A percentile compares a stretch with the other conserved stretches of the same genome.
Conservation (phyloP, 2,888 invertebrate genomes). For the Amphipoea lucens region DNA sequence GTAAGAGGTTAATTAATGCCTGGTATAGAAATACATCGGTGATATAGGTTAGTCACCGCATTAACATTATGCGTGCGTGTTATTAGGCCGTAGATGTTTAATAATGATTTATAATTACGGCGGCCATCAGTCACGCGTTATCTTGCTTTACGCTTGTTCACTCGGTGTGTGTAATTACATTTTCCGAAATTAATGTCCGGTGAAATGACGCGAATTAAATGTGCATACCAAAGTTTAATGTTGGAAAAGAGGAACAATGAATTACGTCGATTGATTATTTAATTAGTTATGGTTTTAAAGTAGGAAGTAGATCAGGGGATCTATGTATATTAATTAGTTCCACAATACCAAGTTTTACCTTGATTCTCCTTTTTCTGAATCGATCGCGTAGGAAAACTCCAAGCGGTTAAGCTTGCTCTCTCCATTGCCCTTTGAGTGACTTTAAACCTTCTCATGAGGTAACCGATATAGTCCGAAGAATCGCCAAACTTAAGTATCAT, state of each 20-base stretch:
- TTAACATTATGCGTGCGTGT: constrained; percentile 46
- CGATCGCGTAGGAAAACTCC: too few species aligned
- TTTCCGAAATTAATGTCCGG: constrained; percentile 64
- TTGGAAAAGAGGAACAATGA: not conserved
- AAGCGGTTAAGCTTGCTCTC: too few species aligned
- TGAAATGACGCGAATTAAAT: constrained; percentile 51
- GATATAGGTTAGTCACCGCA: constrained; percentile 30
- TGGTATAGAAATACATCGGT: constrained; percentile 42
- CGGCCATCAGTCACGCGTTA: constrained; percentile 62
- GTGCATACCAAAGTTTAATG: constrained; percentile 36
- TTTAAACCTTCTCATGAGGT: too few species aligned
- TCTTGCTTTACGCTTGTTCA: constrained; percentile 61
- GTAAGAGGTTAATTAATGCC: constrained; percentile 65
- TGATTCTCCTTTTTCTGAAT: too few species aligned
- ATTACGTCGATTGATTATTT: constrained; percentile 3
- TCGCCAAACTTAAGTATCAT: too few species aligned
- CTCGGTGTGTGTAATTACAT: constrained; percentile 62
- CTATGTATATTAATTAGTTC: too few species aligned
- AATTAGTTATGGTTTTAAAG: not conserved
- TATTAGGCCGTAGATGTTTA: constrained; percentile 52
- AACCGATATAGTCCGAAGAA: too few species aligned
- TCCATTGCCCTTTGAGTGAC: too few species aligned
- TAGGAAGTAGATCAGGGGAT: not conserved
- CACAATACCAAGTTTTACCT: too few species aligned
- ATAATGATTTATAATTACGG: constrained; percentile 67